These are phyloP conservation scores for Peromyscus leucopus DNA, from an alignment of 2,113 vertebrate species.

Conservation along the genomic window DNA sequence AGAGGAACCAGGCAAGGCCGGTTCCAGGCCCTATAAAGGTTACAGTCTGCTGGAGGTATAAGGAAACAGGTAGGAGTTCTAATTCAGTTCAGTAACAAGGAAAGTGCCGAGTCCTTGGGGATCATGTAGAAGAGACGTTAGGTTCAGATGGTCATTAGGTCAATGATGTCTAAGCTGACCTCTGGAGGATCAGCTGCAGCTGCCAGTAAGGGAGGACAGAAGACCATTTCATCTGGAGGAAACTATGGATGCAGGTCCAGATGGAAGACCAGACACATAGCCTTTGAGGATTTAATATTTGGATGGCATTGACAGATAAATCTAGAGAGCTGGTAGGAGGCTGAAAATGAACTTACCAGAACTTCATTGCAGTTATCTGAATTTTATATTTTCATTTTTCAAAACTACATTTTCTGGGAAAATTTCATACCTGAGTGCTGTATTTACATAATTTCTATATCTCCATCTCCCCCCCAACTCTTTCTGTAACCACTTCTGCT, in stretches of 20 bases:
- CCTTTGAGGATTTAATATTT: not conserved
- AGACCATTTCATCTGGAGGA: not conserved
- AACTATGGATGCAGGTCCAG: fast-evolving
- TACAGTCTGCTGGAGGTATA: not conserved
- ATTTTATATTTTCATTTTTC: not conserved
- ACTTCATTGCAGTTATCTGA: not conserved
- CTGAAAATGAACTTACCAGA: not conserved
- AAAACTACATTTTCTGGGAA: not conserved
- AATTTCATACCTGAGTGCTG: too few species aligned
- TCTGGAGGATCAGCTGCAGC: not conserved
- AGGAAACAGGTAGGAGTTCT: not conserved
- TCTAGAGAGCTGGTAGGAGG: not conserved
- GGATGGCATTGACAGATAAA: not conserved
- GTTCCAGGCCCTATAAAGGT: too few species aligned
- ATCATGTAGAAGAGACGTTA: not conserved
- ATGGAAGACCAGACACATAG: not conserved
- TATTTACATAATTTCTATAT: not conserved
- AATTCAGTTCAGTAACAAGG: not conserved
- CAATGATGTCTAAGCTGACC: not conserved
- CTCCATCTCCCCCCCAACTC: not conserved
- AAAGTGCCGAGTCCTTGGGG: not conserved
- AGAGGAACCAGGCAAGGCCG: not conserved
- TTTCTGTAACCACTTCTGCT: not conserved
- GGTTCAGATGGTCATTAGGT: not conserved
- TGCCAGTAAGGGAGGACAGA: not conserved